These are phyloP conservation scores for Trachelus troglodyta DNA, from an alignment of 2,888 invertebrate species.

Conservation along the genomic window DNA sequence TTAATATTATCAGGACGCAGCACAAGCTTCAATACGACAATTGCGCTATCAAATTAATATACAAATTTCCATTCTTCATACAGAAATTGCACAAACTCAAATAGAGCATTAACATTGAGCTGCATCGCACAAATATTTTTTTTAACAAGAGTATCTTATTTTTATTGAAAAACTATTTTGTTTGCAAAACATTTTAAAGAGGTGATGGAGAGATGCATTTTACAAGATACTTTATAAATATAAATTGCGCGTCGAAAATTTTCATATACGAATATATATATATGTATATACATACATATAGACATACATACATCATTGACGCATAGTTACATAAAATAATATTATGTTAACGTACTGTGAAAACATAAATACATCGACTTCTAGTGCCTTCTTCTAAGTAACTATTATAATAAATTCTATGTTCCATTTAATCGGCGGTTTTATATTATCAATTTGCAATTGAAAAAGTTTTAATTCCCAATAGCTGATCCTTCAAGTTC, in stretches of 20 bases:
- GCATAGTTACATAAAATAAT: background rate
- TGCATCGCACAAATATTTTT: background rate
- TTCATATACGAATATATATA: background rate
- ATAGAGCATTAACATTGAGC: background rate
- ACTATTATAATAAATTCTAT: background rate
- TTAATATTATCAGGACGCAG: background rate
- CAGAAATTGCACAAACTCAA: background rate
- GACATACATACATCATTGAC: background rate
- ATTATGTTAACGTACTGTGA: background rate
- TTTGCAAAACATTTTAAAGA: background rate
- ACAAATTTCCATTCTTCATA: background rate
- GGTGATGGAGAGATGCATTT: background rate
- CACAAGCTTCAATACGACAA: background rate
- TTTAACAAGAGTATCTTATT: background rate
- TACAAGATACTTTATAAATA: background rate
- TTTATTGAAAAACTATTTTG: background rate
- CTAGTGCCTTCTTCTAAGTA: conserved; percentile 30
- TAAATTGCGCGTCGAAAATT: background rate
- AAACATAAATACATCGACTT: conserved; percentile 22
- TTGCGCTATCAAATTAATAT: background rate
- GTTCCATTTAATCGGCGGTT: background rate
- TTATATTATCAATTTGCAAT: background rate
- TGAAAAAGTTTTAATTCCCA: background rate
- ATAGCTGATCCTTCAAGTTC: background rate
- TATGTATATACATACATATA: background rate